A percentile compares a stretch with the other conserved stretches of the same genome.
phyloP scores from a whole-genome alignment of 2,113 vertebrate genomes.

The Syrrhaptes paradoxus region DNA sequence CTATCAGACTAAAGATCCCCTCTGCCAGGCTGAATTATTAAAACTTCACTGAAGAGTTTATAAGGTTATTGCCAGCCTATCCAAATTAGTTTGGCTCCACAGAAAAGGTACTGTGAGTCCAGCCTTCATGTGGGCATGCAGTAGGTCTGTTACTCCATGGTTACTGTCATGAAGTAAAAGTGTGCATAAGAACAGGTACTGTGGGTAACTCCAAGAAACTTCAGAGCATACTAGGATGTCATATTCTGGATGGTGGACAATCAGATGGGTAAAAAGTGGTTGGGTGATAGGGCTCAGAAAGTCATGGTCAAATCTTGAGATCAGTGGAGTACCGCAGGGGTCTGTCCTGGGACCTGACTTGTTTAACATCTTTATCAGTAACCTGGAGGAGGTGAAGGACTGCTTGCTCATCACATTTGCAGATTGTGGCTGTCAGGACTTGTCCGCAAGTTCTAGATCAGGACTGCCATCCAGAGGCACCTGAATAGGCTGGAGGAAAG shows the following conservation, averaged over 20 bases:
- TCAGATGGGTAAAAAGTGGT: background rate
- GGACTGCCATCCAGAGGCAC: background rate
- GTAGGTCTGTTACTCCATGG: background rate
- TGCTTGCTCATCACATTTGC: background rate
- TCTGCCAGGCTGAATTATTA: background rate
- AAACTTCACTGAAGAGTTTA: background rate
- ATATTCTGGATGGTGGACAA: background rate
- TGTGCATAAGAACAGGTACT: background rate
- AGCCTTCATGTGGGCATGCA: background rate
- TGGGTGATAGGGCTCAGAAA: background rate
- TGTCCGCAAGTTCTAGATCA: background rate
- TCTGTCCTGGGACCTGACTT: background rate
- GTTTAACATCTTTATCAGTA: background rate
- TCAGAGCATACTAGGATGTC: background rate
- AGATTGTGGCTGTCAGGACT: background rate
- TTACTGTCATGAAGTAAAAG: background rate
- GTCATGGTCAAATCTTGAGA: fast-evolving
- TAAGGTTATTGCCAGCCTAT: background rate
- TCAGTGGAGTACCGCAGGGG: fast-evolving
- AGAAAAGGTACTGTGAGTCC: background rate
- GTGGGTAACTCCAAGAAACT: background rate
- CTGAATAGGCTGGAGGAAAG: background rate
- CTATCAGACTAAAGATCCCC: background rate
- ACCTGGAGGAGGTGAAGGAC: background rate
- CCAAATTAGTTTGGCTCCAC: background rate